Percentiles rank a stretch among this genome's conserved stretches.
phyloP scores from a whole-genome alignment of 2,797 vertebrate genomes.

The Manis javanica region DNA sequence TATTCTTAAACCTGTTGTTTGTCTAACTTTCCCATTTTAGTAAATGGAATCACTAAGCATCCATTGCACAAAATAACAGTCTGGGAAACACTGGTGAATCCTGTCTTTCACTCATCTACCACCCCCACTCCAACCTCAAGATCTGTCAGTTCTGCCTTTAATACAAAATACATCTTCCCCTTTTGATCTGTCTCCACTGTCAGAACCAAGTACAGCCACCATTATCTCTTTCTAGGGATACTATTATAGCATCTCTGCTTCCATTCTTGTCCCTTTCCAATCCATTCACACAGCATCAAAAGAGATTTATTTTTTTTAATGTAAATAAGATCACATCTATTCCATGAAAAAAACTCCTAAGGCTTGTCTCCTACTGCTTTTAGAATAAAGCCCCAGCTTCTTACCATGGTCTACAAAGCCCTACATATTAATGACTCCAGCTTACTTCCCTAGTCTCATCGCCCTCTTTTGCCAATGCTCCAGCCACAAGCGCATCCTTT shows the following conservation, averaged over 20 bases:
- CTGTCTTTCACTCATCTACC: not conserved
- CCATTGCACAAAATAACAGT: not conserved
- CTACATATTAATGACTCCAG: not conserved
- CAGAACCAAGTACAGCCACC: not conserved
- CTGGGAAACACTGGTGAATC: not conserved
- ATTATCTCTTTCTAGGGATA: not conserved
- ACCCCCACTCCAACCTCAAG: not conserved
- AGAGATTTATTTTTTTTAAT: slow-evolving; percentile 5
- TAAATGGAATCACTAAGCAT: not conserved
- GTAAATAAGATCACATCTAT: not conserved
- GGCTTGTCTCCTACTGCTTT: not conserved
- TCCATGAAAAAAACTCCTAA: not conserved
- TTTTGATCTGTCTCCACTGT: not conserved
- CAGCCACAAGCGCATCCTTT: not conserved
- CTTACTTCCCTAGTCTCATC: not conserved
- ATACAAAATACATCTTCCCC: not conserved
- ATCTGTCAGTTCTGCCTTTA: not conserved
- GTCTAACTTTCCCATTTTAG: not conserved
- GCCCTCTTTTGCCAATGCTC: not conserved
- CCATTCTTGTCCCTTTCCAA: not conserved
- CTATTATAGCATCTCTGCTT: not conserved
- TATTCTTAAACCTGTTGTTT: slow-evolving; percentile 8
- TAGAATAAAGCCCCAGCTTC: not conserved
- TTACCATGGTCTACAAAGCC: not conserved
- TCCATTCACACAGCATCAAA: not conserved